These are phyloP conservation scores for Mayetiola destructor DNA, from an alignment of 2,888 invertebrate genomes.

Conservation along the genomic window DNA sequence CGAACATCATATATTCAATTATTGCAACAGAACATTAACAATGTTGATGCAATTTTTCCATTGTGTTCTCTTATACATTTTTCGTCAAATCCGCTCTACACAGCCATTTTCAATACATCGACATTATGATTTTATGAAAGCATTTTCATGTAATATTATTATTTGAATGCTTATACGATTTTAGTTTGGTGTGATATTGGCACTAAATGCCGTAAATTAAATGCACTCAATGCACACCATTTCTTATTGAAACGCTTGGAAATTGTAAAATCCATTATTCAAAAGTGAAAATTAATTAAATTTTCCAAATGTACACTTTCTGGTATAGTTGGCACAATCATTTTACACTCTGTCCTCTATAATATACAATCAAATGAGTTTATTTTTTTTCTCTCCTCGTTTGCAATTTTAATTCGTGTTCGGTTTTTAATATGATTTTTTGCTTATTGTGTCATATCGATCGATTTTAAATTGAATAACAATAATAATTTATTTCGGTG, in stretches of 20 bases:
- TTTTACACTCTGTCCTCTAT: no score
- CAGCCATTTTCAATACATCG: not conserved
- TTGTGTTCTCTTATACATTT: not conserved
- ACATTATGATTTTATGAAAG: no score
- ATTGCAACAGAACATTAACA: no score
- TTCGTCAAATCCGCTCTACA: not conserved
- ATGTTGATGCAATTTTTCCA: not conserved
- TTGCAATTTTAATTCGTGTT: not conserved
- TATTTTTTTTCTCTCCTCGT: not conserved
- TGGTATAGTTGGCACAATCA: no score
- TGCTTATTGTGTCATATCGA: not conserved
- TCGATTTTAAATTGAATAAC: not conserved
- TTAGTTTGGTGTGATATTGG: no score
- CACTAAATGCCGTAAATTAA: not conserved
- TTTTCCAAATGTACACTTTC: no score
- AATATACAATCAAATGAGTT: no score
- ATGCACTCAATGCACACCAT: constrained; percentile 7
- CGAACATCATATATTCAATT: no score
- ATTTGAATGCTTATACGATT: no score
- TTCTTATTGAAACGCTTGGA: not conserved
- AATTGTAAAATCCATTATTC: not conserved
- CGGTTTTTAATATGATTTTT: not conserved
- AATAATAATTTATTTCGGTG: not conserved
- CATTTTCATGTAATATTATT: no score
- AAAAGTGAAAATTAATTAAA: constrained; percentile 7